These are phyloP conservation scores for Pygmarrhopalites habei DNA, from an alignment of 1,140 invertebrate genomes.

Conservation along the genomic window DNA sequence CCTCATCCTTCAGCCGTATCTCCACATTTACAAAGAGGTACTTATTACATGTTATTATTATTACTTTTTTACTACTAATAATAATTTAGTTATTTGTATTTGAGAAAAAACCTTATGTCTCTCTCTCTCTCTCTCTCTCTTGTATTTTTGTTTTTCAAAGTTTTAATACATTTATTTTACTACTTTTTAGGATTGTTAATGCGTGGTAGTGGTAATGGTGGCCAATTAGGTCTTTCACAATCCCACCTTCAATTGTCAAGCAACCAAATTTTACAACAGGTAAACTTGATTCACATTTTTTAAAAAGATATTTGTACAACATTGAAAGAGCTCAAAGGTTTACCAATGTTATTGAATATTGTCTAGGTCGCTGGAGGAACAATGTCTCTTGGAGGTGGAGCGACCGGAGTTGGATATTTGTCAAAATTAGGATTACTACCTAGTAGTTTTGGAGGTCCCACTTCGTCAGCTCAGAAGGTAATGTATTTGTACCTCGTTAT, in stretches of 20 bases:
- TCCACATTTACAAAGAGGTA: slow-evolving; percentile 32
- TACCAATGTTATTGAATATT: too few relatives aligned
- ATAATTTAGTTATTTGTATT: background rate
- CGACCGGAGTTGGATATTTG: slow-evolving; percentile 13
- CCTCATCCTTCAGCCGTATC: slow-evolving; percentile 5
- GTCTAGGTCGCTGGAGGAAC: slow-evolving; percentile 5
- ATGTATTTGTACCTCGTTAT: too few relatives aligned
- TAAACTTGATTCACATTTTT: too few relatives aligned
- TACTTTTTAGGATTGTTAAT: slow-evolving; percentile 24
- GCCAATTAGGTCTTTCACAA: slow-evolving; percentile 9
- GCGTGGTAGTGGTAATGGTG: slow-evolving; percentile 9
- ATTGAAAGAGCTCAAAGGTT: background rate
- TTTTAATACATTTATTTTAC: background rate
- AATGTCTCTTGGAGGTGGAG: slow-evolving; percentile 4
- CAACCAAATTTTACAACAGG: slow-evolving; percentile 32
- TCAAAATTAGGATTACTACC: slow-evolving; percentile 21
- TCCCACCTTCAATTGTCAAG: slow-evolving; percentile 18
- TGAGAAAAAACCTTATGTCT: too few relatives aligned
- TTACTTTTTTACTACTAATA: background rate
- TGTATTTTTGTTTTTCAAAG: background rate
- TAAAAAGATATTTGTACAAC: too few relatives aligned
- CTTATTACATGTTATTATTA: background rate
- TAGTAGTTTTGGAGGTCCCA: slow-evolving; percentile 6
- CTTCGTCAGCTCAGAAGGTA: slow-evolving; percentile 9
- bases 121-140: slow-evolving; percentile 1